A percentile compares a stretch with the other conserved stretches of the same genome.
phyloP scores from a whole-genome alignment of 2,797 vertebrate genomes.

The Limnodromus scolopaceus region DNA sequence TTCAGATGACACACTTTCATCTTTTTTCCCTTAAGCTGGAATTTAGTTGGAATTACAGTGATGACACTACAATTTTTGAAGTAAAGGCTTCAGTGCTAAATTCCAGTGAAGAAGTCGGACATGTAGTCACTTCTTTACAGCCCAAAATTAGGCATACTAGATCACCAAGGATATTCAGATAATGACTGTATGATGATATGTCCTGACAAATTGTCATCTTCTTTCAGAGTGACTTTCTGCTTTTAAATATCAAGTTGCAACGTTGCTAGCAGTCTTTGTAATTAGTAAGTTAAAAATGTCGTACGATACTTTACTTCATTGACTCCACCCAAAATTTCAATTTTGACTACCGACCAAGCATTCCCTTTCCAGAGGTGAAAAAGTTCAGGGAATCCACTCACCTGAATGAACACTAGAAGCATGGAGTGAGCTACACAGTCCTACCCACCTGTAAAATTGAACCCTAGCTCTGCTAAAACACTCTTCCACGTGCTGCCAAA shows the following conservation, averaged over 20 bases:
- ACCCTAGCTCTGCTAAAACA: background rate
- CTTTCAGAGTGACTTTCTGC: background rate
- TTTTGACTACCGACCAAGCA: background rate
- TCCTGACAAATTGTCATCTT: background rate
- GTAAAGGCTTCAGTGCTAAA: background rate
- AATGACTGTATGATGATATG: background rate
- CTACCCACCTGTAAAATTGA: background rate
- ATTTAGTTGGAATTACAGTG: background rate
- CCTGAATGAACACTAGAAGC: background rate
- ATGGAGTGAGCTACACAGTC: background rate
- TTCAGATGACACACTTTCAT: background rate
- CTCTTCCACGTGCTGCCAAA: background rate
- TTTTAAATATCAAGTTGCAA: background rate
- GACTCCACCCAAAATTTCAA: background rate
- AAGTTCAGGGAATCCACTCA: background rate
- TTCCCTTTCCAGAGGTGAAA: background rate
- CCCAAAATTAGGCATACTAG: background rate
- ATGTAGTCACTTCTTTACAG: background rate
- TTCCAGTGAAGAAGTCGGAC: background rate
- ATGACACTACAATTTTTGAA: background rate
- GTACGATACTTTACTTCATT: background rate
- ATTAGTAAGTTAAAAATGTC: background rate
- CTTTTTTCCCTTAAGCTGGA: background rate
- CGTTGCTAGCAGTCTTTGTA: background rate
- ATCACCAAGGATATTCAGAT: background rate